Base-by-base conservation (phyloP, 2,113 vertebrate genomes). In the Antennarius striatus region DNA sequence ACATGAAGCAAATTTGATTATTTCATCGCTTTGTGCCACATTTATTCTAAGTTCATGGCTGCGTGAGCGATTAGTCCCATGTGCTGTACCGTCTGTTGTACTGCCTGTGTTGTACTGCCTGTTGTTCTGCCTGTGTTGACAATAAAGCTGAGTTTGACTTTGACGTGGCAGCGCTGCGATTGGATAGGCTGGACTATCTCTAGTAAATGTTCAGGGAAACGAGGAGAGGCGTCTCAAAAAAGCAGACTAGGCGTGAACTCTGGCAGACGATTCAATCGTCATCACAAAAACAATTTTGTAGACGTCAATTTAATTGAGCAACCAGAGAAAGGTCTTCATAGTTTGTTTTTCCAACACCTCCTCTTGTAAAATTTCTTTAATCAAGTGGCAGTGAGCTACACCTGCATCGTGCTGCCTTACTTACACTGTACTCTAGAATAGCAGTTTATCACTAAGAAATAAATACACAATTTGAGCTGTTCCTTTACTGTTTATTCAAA, bases 41-140 rank as follows among this genome's bases (percentile, higher is more conserved):
- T 62, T 36, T 61, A 65, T 55, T 1, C 61, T 63, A 48, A 12
- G 54, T 75, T 73, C 53, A 84, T 61, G 59, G 59, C 46, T 69
- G 62, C 63, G 56, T 50, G 55, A 85, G 71, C 47, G 69, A 81
- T 81, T 79, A 73, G 50, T 61, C 66, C 52, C 64, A 64, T 67
- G 65, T 22, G 22, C 22, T 22, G 22, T 22, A 22, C 22, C 2
- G 22, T 22, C 22, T 22, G 22, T 22, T 22, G 22, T 22, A 22
- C 22, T 22, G 22, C 22, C 22, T 22, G 22, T 22, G 22, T 22
- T 22, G 22, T n/a, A n/a, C 22, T 22, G 22, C 22, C 22, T 22
- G 22, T 22, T 22, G 22, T 22, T 1, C 22, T 22, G 22, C 22
- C 22, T 22, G 22, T 22, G 22, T 22, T 22, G 22, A 22, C 22